A percentile compares a stretch with the other conserved stretches of the same genome.
Conservation (phyloP, 2,113 vertebrate species). For the Brachyhypopomus gauderio region DNA sequence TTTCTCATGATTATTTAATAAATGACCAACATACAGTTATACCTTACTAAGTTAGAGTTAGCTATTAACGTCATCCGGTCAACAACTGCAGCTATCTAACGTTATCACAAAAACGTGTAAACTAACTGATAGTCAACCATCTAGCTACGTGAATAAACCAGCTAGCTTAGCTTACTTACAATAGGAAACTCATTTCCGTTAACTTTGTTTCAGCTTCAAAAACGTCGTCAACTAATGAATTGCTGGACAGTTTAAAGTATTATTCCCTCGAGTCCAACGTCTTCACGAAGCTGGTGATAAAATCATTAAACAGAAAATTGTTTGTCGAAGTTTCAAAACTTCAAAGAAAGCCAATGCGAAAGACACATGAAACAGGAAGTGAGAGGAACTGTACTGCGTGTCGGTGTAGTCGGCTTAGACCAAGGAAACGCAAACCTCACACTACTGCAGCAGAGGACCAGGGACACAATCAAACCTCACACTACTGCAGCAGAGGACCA, state of each 20-base stretch:
- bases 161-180: constrained; percentile 69
- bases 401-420: background rate
- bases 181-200: constrained; percentile 79
- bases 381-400: background rate
- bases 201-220: constrained; percentile 28
- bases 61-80: too few species aligned
- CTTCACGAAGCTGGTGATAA: too few species aligned
- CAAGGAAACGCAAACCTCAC: constrained; percentile 9
- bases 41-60: too few species aligned
- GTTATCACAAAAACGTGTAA: too few species aligned
- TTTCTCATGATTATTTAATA: too few species aligned
- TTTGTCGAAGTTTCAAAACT: background rate
- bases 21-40: too few species aligned
- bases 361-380: constrained; percentile 26
- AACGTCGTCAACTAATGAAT: background rate
- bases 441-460: constrained; percentile 16
- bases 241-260: background rate
- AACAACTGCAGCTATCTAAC: too few species aligned
- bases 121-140: background rate
- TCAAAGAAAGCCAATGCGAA: background rate
- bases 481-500: too few species aligned
- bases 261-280: background rate
- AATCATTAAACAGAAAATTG: background rate
- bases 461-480: background rate
- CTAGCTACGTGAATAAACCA: background rate